These are phyloP conservation scores for Oophaga pumilio DNA, from an alignment of 2,113 vertebrate genomes.

Conservation along the genomic window DNA sequence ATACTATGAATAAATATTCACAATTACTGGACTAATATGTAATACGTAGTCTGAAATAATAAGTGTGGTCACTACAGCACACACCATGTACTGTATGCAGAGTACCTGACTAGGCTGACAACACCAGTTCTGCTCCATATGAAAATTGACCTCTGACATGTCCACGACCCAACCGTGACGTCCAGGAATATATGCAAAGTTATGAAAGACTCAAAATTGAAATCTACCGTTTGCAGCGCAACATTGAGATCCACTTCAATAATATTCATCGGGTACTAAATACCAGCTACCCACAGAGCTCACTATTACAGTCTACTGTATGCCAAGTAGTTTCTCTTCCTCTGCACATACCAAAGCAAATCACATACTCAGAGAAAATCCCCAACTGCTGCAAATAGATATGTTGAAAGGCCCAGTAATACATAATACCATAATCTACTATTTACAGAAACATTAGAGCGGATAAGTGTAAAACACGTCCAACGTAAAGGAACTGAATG, in stretches of 20 bases:
- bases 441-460: slow-evolving; percentile 39
- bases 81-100: slow-evolving; percentile 2
- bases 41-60: not conserved
- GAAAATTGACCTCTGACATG: not conserved
- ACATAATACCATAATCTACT: slow-evolving; percentile 11
- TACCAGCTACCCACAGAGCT: slow-evolving; percentile 14
- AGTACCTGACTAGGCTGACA: slow-evolving; percentile 14
- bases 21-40: not conserved
- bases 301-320: not conserved
- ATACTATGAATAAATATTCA: not conserved
- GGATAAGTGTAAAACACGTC: not conserved
- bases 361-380: slow-evolving; percentile 45
- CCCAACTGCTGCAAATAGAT: slow-evolving; percentile 43
- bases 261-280: slow-evolving; percentile 4
- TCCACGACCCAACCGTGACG: not conserved
- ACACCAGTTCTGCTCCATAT: slow-evolving; percentile 3
- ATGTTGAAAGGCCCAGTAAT: not conserved
- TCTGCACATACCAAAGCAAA: slow-evolving; percentile 24
- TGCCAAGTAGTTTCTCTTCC: not conserved
- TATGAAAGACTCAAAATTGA: not conserved
- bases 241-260: slow-evolving; percentile 23
- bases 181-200: slow-evolving; percentile 17
- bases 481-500: not conserved
- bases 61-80: not conserved
- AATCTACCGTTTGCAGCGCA: slow-evolving; percentile 23